A percentile compares a stretch with the other conserved stretches of the same genome.
These are phyloP conservation scores for Oophaga sylvatica DNA, from an alignment of 2,797 vertebrate species.

Conservation along the genomic window DNA sequence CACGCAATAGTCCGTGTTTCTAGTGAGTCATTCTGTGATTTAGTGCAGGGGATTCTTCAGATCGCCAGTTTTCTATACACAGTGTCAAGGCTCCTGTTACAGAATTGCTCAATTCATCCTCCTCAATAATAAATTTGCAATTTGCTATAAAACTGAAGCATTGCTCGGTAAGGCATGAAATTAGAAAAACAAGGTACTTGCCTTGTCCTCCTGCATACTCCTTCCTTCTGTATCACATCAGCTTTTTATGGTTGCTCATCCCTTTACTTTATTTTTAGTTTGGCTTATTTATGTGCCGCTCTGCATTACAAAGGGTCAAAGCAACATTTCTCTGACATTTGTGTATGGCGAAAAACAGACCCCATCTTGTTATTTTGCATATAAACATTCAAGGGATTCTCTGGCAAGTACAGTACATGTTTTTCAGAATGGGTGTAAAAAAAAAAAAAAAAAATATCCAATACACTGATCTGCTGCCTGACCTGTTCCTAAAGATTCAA, in stretches of 20 bases:
- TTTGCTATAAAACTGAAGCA: constrained; percentile 3
- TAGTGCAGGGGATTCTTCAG: background rate
- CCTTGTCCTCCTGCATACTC: background rate
- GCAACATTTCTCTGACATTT: background rate
- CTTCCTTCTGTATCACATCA: background rate
- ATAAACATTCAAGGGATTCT: too few species aligned
- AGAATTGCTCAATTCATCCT: background rate
- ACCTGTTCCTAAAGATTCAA: too few species aligned
- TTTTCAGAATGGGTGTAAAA: too few species aligned
- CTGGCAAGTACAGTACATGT: too few species aligned
- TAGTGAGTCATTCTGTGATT: background rate
- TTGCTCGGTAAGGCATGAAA: constrained; percentile 38
- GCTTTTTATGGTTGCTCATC: background rate
- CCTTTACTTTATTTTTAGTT: constrained; percentile 4
- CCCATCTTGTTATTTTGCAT: too few species aligned
- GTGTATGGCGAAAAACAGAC: too few species aligned
- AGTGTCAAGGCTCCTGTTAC: background rate
- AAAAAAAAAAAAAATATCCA: too few species aligned
- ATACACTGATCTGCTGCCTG: too few species aligned
- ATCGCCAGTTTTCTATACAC: background rate
- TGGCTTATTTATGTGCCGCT: background rate
- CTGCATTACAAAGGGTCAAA: background rate
- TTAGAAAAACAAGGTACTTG: background rate
- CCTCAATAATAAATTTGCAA: constrained; percentile 1
- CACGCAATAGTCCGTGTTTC: too few species aligned